Conservation (phyloP, 2,888 invertebrate species). For the Callyntrura guangdongensis region DNA sequence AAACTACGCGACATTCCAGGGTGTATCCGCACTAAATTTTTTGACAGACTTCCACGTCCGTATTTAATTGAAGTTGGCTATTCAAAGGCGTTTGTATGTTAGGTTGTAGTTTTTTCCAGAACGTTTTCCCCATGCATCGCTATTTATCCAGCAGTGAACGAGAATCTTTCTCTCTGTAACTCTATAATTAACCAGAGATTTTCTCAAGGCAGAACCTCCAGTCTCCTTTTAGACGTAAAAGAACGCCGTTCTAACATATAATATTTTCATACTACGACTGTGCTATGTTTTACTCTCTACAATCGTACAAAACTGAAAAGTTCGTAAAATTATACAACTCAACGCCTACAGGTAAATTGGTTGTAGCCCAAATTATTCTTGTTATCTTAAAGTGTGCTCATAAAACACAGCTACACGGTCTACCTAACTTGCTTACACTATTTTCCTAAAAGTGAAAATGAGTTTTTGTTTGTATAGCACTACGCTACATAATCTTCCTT, state of each 20-base stretch:
- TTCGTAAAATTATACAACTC: background rate
- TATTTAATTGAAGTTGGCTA: background rate
- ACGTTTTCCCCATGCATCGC: too few species aligned
- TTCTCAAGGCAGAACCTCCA: conserved; percentile 17
- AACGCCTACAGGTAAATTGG: background rate
- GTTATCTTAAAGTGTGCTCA: too few species aligned
- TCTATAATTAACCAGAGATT: conserved; percentile 76
- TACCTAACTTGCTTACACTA: too few species aligned
- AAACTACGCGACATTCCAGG: conserved; percentile 6
- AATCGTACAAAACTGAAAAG: background rate
- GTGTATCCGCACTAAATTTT: background rate
- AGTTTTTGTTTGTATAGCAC: too few species aligned
- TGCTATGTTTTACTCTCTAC: conserved; percentile 44
- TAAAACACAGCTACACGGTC: too few species aligned
- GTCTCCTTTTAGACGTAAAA: background rate
- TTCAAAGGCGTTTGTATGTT: too few species aligned
- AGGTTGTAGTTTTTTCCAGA: too few species aligned
- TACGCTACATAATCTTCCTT: too few species aligned
- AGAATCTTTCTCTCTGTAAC: conserved; percentile 38
- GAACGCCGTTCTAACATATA: conserved; percentile 32
- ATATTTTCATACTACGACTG: conserved; percentile 54
- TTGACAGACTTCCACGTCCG: conserved; percentile 36
- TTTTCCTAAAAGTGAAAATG: too few species aligned
- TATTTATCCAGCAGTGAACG: conserved; percentile 35
- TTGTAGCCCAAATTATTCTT: too few species aligned